phyloP scores from a whole-genome alignment of 2,797 vertebrate genomes.

The Karalla daura region DNA sequence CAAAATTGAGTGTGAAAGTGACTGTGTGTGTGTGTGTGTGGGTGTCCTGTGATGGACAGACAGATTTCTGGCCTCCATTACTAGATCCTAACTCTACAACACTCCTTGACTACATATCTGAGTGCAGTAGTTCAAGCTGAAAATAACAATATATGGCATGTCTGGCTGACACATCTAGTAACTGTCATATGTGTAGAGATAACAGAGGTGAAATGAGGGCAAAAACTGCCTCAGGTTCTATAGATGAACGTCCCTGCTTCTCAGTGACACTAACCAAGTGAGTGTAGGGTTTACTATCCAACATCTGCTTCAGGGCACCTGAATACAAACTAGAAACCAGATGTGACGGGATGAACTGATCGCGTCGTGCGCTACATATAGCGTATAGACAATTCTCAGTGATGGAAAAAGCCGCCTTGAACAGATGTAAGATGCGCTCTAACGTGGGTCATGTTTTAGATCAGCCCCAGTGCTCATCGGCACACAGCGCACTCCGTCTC shows the following conservation, averaged over 20 bases:
- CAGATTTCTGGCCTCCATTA: no score
- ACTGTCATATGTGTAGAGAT: not conserved
- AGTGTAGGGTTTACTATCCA: conserved; percentile 8
- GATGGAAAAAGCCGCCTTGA: not conserved
- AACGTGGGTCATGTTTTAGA: conserved; percentile 18
- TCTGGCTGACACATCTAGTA: not conserved
- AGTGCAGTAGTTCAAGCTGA: not conserved
- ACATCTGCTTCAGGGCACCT: not conserved
- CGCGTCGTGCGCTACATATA: not conserved
- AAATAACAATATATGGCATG: not conserved
- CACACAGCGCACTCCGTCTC: conserved; percentile 24
- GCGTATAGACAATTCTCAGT: not conserved
- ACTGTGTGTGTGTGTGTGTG: no score
- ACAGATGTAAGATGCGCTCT: conserved; percentile 15
- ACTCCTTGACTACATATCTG: no score
- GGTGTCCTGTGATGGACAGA: no score
- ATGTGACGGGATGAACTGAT: not conserved
- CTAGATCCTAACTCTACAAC: no score
- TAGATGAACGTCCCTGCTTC: not conserved
- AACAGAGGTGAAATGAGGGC: not conserved
- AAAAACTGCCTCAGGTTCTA: not conserved
- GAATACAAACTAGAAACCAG: conserved; percentile 15
- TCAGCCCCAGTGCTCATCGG: conserved; percentile 13
- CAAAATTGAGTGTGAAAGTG: no score
- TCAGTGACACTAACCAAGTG: conserved; percentile 9